Conservation (phyloP, 2,797 vertebrate species). For the Aselliscus stoliczkanus region DNA sequence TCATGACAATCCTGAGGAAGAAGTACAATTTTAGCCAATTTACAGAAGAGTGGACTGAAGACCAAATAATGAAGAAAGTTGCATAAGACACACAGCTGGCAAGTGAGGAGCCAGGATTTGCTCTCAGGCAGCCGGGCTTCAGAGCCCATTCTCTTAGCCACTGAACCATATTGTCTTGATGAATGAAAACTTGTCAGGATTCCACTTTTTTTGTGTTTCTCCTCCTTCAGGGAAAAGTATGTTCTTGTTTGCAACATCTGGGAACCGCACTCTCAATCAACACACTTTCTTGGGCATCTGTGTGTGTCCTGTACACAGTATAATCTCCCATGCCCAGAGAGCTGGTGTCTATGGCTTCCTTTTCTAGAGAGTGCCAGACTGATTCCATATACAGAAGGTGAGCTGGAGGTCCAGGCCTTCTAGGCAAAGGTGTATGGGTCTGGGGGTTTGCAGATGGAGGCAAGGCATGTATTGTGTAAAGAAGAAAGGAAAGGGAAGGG, state of each 20-base stretch:
- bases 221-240: neutral
- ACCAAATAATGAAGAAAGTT: neutral
- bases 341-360: neutral
- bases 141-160: neutral
- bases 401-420: neutral
- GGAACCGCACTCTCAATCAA: neutral
- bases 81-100: neutral
- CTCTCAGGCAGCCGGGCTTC: neutral
- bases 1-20: neutral
- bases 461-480: neutral
- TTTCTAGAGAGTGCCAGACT: neutral
- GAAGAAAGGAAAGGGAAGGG: neutral
- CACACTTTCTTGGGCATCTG: neutral
- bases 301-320: neutral
- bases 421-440: neutral
- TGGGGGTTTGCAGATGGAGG: neutral
- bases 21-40: neutral
- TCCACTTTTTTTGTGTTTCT: neutral
- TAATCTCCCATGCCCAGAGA: neutral
- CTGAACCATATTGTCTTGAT: neutral
- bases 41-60: neutral
- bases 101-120: neutral
- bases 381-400: neutral
- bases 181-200: neutral
- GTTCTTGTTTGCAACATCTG: neutral